These are phyloP conservation scores for Dendrolimus punctatus DNA, from an alignment of 1,140 invertebrate species.

Conservation along the genomic window DNA sequence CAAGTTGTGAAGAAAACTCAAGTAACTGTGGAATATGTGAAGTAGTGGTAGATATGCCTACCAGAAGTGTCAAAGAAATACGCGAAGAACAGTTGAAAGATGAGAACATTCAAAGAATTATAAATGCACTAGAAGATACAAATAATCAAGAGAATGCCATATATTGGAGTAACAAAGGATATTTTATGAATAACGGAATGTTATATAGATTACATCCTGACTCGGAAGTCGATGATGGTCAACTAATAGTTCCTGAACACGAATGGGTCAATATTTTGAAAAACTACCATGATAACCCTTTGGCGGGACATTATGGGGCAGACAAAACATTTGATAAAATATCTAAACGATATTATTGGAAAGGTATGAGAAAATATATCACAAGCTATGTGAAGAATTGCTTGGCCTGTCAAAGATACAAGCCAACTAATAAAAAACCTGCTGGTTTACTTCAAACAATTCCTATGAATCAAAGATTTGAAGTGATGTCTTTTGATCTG, in stretches of 20 bases:
- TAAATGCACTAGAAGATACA: slow-evolving; percentile 9
- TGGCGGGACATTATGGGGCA: slow-evolving; percentile 16
- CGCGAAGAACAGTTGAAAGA: slow-evolving; percentile 29
- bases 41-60: slow-evolving; percentile 22
- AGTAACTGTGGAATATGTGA: slow-evolving; percentile 18
- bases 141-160: slow-evolving; percentile 3
- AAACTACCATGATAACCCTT: slow-evolving; percentile 14
- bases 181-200: slow-evolving; percentile 18
- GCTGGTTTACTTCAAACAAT: slow-evolving; percentile 22
- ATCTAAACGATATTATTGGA: slow-evolving; percentile 28
- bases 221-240: slow-evolving; percentile 9
- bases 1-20: slow-evolving; percentile 10
- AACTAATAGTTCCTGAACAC: slow-evolving; percentile 14
- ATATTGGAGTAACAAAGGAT: slow-evolving; percentile 17
- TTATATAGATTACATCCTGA: slow-evolving; percentile 11
- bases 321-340: slow-evolving; percentile 25
- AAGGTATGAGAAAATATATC: slow-evolving; percentile 27
- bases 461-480: slow-evolving; percentile 22
- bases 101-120: slow-evolving; percentile 21
- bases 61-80: slow-evolving; percentile 11
- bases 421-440: slow-evolving; percentile 29
- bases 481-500: slow-evolving; percentile 30
- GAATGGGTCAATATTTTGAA: slow-evolving; percentile 10
- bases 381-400: slow-evolving; percentile 21
- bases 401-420: slow-evolving; percentile 26